These are phyloP conservation scores for Dryobotodes eremita DNA, from an alignment of 2,888 invertebrate species.

Conservation along the genomic window DNA sequence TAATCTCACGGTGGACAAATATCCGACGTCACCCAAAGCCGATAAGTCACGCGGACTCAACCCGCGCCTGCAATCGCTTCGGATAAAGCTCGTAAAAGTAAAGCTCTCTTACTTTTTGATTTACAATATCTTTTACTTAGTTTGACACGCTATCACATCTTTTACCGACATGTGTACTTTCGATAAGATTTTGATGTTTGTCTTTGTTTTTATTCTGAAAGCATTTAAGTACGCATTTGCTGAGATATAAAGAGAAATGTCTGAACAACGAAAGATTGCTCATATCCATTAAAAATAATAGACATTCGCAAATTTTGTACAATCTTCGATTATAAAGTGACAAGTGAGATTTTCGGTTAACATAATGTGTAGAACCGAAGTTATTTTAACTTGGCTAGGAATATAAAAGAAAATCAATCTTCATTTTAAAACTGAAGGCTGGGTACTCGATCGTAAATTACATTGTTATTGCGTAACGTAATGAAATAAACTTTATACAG, in stretches of 20 bases:
- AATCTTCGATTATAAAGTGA: constrained; percentile 7
- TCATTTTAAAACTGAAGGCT: constrained; percentile 32
- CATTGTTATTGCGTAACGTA: constrained; percentile 29
- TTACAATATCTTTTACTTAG: constrained; percentile 45
- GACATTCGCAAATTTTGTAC: not conserved
- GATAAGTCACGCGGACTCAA: constrained; percentile 64
- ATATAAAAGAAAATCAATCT: constrained; percentile 39
- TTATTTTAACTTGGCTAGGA: constrained; percentile 9
- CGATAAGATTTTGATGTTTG: constrained; percentile 11
- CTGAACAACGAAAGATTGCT: not conserved
- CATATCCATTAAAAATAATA: constrained; percentile 30
- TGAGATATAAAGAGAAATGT: constrained; percentile 6
- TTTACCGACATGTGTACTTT: constrained; percentile 45
- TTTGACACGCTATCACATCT: constrained; percentile 37
- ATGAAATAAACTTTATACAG: constrained; percentile 15
- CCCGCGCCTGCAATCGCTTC: constrained; percentile 42
- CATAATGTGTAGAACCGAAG: not conserved
- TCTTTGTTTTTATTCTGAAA: constrained; percentile 12
- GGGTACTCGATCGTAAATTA: constrained; percentile 27
- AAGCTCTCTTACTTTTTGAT: constrained; percentile 57
- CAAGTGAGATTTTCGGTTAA: not conserved
- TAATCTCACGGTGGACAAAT: constrained; percentile 74
- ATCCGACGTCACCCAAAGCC: constrained; percentile 75
- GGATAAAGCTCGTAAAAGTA: constrained; percentile 55
- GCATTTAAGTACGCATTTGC: constrained; percentile 4